A percentile compares a stretch with the other conserved stretches of the same genome.
Evolutionary conservation across 2,797 vertebrate species (phyloP).

Genomic region (Hoplostethus mediterraneus): DNA sequence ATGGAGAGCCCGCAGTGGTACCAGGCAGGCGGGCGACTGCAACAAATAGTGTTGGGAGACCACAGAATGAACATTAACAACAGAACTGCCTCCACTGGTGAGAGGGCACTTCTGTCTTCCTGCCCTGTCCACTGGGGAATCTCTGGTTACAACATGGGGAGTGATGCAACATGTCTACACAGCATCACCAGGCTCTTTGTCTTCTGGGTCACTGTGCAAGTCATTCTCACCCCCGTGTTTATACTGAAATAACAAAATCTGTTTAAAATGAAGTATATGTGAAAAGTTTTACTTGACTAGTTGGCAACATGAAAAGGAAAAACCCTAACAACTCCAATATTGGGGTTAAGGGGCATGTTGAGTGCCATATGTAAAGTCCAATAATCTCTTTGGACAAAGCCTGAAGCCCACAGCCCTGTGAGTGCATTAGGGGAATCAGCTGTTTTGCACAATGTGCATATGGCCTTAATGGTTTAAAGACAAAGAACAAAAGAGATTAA

Average conservation of each 20-base stretch:
- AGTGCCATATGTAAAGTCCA: slow-evolving; percentile 59
- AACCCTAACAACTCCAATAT: slow-evolving; percentile 40
- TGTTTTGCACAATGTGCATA: slow-evolving; percentile 34
- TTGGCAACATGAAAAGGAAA: slow-evolving; percentile 17
- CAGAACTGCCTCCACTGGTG: slow-evolving; percentile 58
- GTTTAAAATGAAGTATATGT: slow-evolving; percentile 15
- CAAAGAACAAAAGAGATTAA: slow-evolving; percentile 40
- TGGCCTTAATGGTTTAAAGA: slow-evolving; percentile 47
- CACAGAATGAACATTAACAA: slow-evolving; percentile 66
- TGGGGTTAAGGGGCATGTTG: slow-evolving; percentile 35
- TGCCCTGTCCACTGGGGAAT: slow-evolving; percentile 53
- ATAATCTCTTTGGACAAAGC: slow-evolving; percentile 61
- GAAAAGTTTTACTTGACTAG: slow-evolving; percentile 22
- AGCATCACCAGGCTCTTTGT: slow-evolving; percentile 38
- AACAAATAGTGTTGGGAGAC: slow-evolving; percentile 67
- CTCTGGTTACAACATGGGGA: slow-evolving; percentile 69
- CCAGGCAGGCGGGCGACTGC: slow-evolving; percentile 73
- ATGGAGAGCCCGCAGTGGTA: slow-evolving; percentile 74
- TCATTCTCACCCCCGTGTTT: slow-evolving; percentile 15
- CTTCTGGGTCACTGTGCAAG: background rate
- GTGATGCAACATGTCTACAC: slow-evolving; percentile 58
- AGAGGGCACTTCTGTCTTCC: slow-evolving; percentile 48
- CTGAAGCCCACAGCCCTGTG: slow-evolving; percentile 23
- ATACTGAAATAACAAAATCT: slow-evolving; percentile 17
- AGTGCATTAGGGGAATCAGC: slow-evolving; percentile 44